These are phyloP conservation scores for Otus sunia DNA, from an alignment of 2,113 vertebrate genomes.

Conservation along the genomic window DNA sequence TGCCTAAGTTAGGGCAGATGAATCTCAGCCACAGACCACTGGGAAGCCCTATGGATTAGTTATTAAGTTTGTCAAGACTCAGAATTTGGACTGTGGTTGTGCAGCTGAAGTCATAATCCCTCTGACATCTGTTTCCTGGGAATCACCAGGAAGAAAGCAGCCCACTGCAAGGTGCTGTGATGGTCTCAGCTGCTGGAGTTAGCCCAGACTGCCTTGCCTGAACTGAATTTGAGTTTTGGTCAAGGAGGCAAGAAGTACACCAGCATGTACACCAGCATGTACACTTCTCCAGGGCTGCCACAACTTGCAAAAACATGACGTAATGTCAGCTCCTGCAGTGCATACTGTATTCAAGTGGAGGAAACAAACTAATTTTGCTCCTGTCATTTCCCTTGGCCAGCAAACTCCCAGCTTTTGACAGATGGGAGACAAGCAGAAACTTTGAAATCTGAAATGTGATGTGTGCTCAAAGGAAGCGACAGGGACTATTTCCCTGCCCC, in stretches of 20 bases:
- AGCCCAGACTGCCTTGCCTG: not conserved
- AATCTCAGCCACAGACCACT: not conserved
- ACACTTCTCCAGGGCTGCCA: not conserved
- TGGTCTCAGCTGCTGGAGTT: accelerated
- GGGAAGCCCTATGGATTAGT: not conserved
- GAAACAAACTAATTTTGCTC: not conserved
- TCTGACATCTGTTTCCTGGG: not conserved
- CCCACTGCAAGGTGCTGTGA: not conserved
- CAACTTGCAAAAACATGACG: not conserved
- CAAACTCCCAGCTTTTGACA: not conserved
- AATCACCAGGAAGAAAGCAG: not conserved
- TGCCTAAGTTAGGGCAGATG: not conserved
- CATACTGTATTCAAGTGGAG: not conserved
- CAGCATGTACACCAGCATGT: accelerated
- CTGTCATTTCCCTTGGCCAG: not conserved
- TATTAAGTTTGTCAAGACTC: not conserved
- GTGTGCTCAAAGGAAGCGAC: not conserved
- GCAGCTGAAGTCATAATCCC: not conserved
- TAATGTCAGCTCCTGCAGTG: not conserved
- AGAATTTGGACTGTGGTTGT: not conserved
- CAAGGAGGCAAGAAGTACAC: not conserved
- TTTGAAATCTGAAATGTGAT: not conserved
- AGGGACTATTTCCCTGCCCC: not conserved
- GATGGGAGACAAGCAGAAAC: not conserved
- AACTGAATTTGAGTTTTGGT: not conserved